These are phyloP conservation scores for Crocuta crocuta DNA, from an alignment of 2,113 vertebrate species.

Conservation along the genomic window DNA sequence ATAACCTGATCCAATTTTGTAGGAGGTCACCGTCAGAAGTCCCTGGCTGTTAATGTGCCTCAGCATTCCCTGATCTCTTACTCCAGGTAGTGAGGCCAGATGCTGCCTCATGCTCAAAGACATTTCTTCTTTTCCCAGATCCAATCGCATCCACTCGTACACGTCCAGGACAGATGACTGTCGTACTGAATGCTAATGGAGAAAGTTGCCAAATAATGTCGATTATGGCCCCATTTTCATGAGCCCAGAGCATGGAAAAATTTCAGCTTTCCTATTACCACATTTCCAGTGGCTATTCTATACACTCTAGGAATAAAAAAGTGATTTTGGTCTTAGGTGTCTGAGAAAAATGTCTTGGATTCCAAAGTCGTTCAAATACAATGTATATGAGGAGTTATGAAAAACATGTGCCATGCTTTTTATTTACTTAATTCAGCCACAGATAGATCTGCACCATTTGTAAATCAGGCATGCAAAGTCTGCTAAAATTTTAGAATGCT, in stretches of 20 bases:
- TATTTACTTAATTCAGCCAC: conserved; percentile 17
- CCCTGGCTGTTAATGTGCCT: conserved; percentile 57
- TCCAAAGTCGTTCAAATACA: conserved; percentile 66
- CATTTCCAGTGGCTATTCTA: background rate
- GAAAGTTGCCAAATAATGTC: conserved; percentile 20
- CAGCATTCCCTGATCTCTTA: conserved; percentile 10
- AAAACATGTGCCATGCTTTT: background rate
- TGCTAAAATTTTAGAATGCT: background rate
- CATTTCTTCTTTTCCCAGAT: background rate
- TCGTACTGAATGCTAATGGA: conserved; percentile 37
- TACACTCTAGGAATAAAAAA: background rate
- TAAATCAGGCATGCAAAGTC: conserved; percentile 7
- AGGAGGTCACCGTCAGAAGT: conserved; percentile 64
- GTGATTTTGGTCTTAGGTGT: conserved; percentile 44
- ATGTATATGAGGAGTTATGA: background rate
- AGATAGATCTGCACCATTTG: background rate
- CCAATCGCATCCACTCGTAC: background rate
- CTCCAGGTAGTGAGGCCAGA: conserved; percentile 48
- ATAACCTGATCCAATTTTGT: conserved; percentile 78
- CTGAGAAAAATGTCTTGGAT: conserved; percentile 34
- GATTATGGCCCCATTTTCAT: background rate
- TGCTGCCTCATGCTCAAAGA: background rate
- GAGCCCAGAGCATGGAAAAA: conserved; percentile 1
- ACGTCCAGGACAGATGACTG: background rate
- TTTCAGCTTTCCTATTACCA: conserved; percentile 4